Percentiles rank a stretch among this genome's conserved stretches.
phyloP scores from a whole-genome alignment of 2,888 invertebrate genomes.

The Argyresthia albistria region DNA sequence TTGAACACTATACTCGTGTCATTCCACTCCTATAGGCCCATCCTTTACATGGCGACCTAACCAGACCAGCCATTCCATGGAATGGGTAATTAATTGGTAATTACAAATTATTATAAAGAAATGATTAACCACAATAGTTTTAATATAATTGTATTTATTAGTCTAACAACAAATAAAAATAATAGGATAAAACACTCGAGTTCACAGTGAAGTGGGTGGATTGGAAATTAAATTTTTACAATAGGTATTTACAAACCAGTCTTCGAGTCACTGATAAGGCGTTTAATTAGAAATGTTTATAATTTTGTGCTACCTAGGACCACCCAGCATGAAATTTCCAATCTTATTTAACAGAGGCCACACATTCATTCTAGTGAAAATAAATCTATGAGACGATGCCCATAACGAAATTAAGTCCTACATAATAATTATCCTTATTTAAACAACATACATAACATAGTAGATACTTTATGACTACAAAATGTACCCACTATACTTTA shows the following conservation, averaged over 20 bases:
- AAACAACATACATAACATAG: neutral
- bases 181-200: neutral
- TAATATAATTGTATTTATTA: neutral
- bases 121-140: neutral
- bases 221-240: neutral
- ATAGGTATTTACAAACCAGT: neutral
- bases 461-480: slow-evolving; percentile 2
- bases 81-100: no score
- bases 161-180: slow-evolving; percentile 1
- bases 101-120: no score
- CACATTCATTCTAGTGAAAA: neutral
- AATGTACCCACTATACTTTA: neutral
- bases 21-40: no score
- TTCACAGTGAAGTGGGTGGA: neutral
- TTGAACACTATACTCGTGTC: no score
- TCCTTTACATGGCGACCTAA: no score
- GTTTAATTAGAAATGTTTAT: neutral
- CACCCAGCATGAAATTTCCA: neutral
- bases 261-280: neutral
- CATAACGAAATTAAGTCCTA: neutral
- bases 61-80: no score
- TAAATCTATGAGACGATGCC: no score
- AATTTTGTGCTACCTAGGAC: neutral
- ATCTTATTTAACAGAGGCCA: neutral
- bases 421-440: neutral